Percentiles rank a stretch among this genome's conserved stretches.
Evolutionary conservation across 2,888 invertebrate genomes (phyloP).

Genomic region (Ptychoptera contaminata): DNA sequence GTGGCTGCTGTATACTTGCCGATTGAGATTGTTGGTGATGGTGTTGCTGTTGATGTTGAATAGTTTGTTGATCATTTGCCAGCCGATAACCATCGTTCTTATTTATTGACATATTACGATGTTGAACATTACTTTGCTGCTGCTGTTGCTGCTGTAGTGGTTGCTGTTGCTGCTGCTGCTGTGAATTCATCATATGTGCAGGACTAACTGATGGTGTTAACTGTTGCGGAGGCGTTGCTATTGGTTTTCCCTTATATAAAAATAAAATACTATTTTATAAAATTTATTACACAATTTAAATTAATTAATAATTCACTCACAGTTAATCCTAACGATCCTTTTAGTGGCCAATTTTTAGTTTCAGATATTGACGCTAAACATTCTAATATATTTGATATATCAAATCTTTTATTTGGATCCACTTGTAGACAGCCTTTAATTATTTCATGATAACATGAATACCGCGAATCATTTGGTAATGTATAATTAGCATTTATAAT

Average conservation of each 20-base stretch:
- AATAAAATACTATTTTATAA: slow-evolving; percentile 2
- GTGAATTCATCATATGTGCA: slow-evolving; percentile 5
- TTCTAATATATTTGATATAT: slow-evolving; percentile 66
- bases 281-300: background rate
- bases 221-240: slow-evolving; percentile 20
- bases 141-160: no score
- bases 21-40: slow-evolving; percentile 1
- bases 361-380: slow-evolving; percentile 79
- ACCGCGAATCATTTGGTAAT: slow-evolving; percentile 65
- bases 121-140: no score
- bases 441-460: slow-evolving; percentile 73
- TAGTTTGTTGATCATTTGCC: no score
- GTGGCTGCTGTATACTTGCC: background rate
- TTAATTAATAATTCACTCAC: no score
- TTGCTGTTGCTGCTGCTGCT: no score
- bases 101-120: background rate
- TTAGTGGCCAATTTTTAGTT: slow-evolving; percentile 65
- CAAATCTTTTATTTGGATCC: slow-evolving; percentile 68
- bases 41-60: background rate
- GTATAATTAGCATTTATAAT: slow-evolving; percentile 93
- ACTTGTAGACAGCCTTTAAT: slow-evolving; percentile 72
- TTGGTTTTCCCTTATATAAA: slow-evolving; percentile 20
- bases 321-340: slow-evolving; percentile 43
- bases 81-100: background rate
- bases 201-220: slow-evolving; percentile 13